Evolutionary conservation across 2,113 vertebrate species (phyloP).

Genomic region (Empidonax traillii): DNA sequence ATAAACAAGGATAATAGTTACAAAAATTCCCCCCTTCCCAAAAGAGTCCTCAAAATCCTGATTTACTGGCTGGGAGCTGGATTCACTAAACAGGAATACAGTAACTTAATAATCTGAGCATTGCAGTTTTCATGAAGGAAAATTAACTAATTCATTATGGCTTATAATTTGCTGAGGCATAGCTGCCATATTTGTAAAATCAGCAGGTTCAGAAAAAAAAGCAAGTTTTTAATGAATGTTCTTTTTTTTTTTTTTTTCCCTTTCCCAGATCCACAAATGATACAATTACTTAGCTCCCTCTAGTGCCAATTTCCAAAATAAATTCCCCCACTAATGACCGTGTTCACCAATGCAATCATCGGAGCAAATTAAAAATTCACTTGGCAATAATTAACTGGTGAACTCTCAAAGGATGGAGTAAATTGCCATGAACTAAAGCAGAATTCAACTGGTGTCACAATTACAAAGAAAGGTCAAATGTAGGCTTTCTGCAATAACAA

Average conservation of each 20-base stretch:
- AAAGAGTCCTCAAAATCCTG: constrained; percentile 78
- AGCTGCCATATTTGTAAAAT: constrained; percentile 86
- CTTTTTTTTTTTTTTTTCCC: neutral
- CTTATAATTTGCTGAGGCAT: constrained; percentile 86
- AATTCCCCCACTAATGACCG: constrained; percentile 63
- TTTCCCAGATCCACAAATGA: constrained; percentile 70
- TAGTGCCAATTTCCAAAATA: constrained; percentile 83
- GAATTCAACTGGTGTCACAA: constrained; percentile 34
- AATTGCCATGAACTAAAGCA: constrained; percentile 57
- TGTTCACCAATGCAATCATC: constrained; percentile 67
- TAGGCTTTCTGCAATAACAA: constrained; percentile 1
- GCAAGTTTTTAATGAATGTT: constrained; percentile 77
- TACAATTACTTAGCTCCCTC: constrained; percentile 95
- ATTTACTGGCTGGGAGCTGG: constrained; percentile 76
- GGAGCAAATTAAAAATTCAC: constrained; percentile 79
- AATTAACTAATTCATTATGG: constrained; percentile 89
- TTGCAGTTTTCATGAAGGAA: constrained; percentile 83
- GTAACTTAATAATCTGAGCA: constrained; percentile 84
- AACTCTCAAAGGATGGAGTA: constrained; percentile 61
- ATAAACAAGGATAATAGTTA: constrained; percentile 73
- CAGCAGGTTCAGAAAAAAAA: constrained; percentile 79
- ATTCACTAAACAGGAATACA: constrained; percentile 76
- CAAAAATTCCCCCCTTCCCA: constrained; percentile 65
- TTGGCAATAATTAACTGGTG: constrained; percentile 76
- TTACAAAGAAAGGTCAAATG: constrained; percentile 60